These are phyloP conservation scores for Helogale parvula DNA, from an alignment of 2,113 vertebrate genomes.

Conservation along the genomic window DNA sequence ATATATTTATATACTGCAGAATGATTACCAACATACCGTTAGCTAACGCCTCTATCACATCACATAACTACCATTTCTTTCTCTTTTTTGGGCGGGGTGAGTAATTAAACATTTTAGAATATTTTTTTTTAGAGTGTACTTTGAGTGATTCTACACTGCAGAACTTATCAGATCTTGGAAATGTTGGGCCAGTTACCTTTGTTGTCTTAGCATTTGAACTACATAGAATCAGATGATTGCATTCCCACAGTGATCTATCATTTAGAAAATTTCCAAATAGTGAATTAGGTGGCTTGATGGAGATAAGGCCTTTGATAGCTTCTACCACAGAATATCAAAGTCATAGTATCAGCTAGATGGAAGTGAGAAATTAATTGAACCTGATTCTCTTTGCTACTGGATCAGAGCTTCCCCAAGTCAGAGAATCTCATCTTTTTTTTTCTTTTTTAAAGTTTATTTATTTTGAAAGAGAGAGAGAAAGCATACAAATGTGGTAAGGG, in stretches of 20 bases:
- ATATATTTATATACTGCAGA: not conserved
- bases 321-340: not conserved
- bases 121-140: not conserved
- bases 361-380: not conserved
- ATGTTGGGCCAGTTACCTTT: not conserved
- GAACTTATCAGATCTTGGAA: not conserved
- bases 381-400: not conserved
- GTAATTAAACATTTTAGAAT: not conserved
- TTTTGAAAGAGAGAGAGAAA: too few species aligned
- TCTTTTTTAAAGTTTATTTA: too few species aligned
- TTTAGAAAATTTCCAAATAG: not conserved
- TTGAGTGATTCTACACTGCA: not conserved
- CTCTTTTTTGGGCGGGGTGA: not conserved
- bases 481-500: too few species aligned
- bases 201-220: not conserved
- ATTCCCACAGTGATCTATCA: not conserved
- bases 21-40: not conserved
- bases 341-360: not conserved
- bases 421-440: not conserved
- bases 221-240: not conserved
- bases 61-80: not conserved
- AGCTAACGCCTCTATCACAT: not conserved
- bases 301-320: not conserved
- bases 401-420: not conserved
- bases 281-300: not conserved